phyloP scores from a whole-genome alignment of 2,888 invertebrate genomes.

The Lycocerus yunnanus region DNA sequence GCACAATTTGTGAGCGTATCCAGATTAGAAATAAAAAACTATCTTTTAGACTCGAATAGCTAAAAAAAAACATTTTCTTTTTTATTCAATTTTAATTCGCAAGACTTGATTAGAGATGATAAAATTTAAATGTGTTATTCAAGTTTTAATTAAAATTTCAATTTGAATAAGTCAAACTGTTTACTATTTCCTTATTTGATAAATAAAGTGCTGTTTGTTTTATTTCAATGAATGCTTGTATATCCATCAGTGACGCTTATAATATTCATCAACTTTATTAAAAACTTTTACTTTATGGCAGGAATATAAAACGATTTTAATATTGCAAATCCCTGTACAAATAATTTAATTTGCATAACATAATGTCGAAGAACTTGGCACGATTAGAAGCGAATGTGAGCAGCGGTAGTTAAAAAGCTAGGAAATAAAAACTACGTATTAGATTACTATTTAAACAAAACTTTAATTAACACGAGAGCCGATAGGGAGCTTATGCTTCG shows the following conservation, averaged over 20 bases:
- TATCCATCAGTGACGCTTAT: not conserved
- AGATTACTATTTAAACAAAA: too few species aligned
- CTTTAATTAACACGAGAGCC: too few species aligned
- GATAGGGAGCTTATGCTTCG: too few species aligned
- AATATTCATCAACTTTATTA: not conserved
- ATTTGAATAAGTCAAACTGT: not conserved
- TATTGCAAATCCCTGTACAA: not conserved
- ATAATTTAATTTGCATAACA: not conserved
- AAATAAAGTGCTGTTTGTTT: not conserved
- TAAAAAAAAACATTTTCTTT: not conserved
- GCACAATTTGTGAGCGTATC: not conserved
- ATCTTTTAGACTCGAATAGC: not conserved
- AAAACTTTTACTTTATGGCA: not conserved
- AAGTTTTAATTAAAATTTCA: not conserved
- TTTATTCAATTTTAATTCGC: not conserved
- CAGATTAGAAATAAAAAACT: not conserved
- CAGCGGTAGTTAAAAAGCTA: not conserved
- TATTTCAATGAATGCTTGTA: not conserved
- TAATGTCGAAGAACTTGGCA: not conserved
- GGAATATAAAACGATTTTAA: not conserved
- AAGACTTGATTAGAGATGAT: not conserved
- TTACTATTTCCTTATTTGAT: not conserved
- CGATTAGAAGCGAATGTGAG: not conserved
- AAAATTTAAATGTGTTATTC: not conserved
- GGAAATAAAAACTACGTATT: too few species aligned